These are phyloP conservation scores for Chelmon rostratus DNA, from an alignment of 2,797 vertebrate genomes.

Conservation along the genomic window DNA sequence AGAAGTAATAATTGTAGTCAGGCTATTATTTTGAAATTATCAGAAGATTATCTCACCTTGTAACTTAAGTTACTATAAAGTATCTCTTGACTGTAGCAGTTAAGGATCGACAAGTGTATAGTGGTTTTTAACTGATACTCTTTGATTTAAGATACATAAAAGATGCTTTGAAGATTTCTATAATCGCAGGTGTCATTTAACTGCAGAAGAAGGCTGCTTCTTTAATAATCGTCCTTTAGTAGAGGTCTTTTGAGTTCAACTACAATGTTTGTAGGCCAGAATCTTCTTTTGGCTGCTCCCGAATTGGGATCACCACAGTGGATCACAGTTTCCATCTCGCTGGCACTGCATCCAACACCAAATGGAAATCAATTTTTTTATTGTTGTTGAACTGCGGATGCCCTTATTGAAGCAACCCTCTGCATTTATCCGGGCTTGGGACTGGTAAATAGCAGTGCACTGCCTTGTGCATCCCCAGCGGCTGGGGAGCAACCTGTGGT, in stretches of 20 bases:
- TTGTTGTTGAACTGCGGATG: too few species aligned
- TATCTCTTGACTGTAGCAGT: slow-evolving; percentile 22
- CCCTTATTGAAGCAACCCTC: too few species aligned
- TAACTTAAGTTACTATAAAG: slow-evolving; percentile 32
- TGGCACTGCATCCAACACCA: too few species aligned
- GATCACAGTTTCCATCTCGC: too few species aligned
- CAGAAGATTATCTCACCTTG: slow-evolving; percentile 52
- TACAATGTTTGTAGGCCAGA: background rate
- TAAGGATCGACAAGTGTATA: background rate
- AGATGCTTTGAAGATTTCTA: background rate
- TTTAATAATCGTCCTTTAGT: background rate
- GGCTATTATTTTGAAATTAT: slow-evolving; percentile 61
- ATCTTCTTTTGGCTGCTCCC: background rate
- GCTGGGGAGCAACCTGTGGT: too few species aligned
- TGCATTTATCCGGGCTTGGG: too few species aligned
- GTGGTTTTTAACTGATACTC: background rate
- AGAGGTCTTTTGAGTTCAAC: background rate
- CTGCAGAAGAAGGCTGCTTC: background rate
- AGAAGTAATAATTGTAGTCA: slow-evolving; percentile 47
- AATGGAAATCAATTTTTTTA: too few species aligned
- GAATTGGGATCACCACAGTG: too few species aligned
- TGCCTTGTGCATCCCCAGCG: too few species aligned
- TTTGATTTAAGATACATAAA: slow-evolving; percentile 7
- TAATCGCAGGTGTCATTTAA: slow-evolving; percentile 1
- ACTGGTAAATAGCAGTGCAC: too few species aligned